Evolutionary conservation across 2,113 vertebrate genomes (phyloP), one percentile per base, ranked within the genome.

Genomic region (Toxostoma redivivum): DNA sequence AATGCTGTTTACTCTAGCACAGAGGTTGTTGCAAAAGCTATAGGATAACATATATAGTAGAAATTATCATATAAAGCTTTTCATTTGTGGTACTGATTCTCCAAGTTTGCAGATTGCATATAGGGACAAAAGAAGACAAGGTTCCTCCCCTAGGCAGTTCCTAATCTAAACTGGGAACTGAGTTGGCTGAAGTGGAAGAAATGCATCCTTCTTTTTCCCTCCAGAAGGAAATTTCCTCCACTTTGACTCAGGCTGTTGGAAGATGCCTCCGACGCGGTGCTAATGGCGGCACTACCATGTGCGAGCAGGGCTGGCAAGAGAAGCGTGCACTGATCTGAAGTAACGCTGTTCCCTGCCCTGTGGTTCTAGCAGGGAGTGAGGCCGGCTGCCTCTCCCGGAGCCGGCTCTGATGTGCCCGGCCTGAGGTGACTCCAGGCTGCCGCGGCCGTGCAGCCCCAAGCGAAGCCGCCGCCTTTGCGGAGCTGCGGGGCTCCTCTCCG

Each of bases 341-440:
- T 0, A 2, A 1, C 0, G 40, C 54, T 0, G 60, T 2, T 47
- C 37, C 15, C 37, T 3, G 2, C 4, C 0, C 15, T 0, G 30
- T 0, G 8, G 33, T 2, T 27, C 7, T 1, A 1, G 0, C 2
- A 2, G 0, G 0, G 7, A 18, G 0, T 0, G 18, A 10, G 1
- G 30, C 37, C 6, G 14, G 16, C 6, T 15, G 5, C 1, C 25
- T 2, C 1, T 17, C 21, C 4, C 10, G 40, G 48, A 12, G 57
- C n/a, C 1, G 0, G 23, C 65, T 1, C 20, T 0, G 33, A 2
- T 1, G 11, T 1, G 13, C 4, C 79, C 23, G 20, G 7, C 2
- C 20, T 3, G 37, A 7, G 53, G 8, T 0, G 53, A 2, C 12
- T 6, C 7, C 16, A 0, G 6, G 3, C 0, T 28, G 9, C 18